Evolutionary conservation across 2,113 vertebrate genomes (phyloP).

Genomic region (Sceloporus tristichus): DNA sequence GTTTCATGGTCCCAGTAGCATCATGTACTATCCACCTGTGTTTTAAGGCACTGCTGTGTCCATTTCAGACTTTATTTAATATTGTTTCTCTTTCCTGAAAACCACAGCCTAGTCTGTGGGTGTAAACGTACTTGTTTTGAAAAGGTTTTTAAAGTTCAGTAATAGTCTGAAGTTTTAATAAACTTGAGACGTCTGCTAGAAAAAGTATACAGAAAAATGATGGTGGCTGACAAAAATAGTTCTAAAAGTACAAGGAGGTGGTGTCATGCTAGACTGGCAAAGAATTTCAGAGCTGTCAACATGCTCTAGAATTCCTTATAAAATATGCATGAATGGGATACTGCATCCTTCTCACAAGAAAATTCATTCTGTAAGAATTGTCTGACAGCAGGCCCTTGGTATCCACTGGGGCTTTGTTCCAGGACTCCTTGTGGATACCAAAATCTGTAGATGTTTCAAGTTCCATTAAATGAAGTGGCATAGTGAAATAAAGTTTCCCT

Average conservation of each 20-base stretch:
- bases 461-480: too few species aligned
- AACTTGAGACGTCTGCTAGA: constrained; percentile 14
- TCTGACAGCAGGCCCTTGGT: not conserved
- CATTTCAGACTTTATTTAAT: not conserved
- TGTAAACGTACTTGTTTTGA: constrained; percentile 10
- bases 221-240: constrained; percentile 14
- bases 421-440: too few species aligned
- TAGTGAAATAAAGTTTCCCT: too few species aligned
- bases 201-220: constrained; percentile 20
- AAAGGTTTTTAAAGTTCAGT: constrained; percentile 28
- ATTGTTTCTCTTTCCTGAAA: constrained; percentile 12
- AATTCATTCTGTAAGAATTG: not conserved
- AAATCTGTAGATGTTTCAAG: too few species aligned
- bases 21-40: not conserved
- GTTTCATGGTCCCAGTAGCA: not conserved
- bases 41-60: not conserved
- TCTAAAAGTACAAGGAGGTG: constrained; percentile 7
- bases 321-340: not conserved
- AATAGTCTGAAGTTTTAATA: constrained; percentile 19
- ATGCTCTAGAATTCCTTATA: not conserved
- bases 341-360: not conserved
- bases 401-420: too few species aligned
- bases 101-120: constrained; percentile 62
- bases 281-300: not conserved
- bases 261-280: not conserved